A percentile compares a stretch with the other conserved stretches of the same genome.
phyloP scores from a whole-genome alignment of 1,140 invertebrate genomes.

The Drosophila burlai region DNA sequence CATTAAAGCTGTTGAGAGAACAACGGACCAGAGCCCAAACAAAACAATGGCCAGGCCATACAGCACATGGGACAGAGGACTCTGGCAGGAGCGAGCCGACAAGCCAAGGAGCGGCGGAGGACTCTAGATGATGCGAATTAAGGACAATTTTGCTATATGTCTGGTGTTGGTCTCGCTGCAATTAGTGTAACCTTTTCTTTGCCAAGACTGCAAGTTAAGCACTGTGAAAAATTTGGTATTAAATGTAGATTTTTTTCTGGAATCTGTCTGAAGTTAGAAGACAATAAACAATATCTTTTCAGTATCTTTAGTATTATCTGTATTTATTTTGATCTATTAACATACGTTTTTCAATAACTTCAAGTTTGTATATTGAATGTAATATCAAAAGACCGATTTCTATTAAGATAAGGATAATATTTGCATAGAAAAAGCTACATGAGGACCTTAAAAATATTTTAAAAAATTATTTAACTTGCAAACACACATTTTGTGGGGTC shows the following conservation, averaged over 20 bases:
- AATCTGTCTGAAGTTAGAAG: no score
- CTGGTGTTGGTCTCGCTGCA: constrained; percentile 44
- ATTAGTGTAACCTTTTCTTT: constrained; percentile 60
- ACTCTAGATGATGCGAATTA: constrained; percentile 72
- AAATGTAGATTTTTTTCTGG: not conserved
- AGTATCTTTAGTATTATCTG: no score
- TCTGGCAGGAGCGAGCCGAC: constrained; percentile 11
- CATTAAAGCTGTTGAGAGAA: constrained; percentile 61
- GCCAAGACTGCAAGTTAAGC: not conserved
- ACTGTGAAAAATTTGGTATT: not conserved
- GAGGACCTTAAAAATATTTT: not conserved
- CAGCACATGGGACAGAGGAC: constrained; percentile 27
- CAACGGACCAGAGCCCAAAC: constrained; percentile 12
- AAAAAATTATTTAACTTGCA: no score
- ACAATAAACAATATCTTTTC: no score
- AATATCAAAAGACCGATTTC: not conserved
- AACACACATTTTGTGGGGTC: no score
- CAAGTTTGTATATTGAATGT: not conserved
- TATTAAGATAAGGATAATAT: no score
- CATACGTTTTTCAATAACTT: no score
- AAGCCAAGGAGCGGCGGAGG: constrained; percentile 40
- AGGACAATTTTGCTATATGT: constrained; percentile 56
- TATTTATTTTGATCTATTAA: no score
- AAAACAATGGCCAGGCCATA: constrained; percentile 53
- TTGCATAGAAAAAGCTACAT: no score